Evolutionary conservation across 2,113 vertebrate species (phyloP).

Genomic region (Alces alces): DNA sequence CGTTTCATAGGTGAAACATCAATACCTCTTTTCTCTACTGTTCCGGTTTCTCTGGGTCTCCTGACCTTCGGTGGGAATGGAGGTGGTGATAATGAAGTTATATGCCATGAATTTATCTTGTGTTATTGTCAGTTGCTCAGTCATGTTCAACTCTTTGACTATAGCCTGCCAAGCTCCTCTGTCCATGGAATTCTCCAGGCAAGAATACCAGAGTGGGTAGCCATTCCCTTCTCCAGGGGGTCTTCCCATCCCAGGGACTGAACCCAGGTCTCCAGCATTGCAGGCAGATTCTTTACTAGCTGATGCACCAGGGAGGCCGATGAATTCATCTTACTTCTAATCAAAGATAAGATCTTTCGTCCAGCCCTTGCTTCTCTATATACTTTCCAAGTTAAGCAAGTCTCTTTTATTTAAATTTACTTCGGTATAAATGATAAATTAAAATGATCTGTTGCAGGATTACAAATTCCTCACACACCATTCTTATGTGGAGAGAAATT

Average conservation of each 20-base stretch:
- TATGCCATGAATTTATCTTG: not conserved
- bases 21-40: not conserved
- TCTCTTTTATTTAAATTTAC: not conserved
- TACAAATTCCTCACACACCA: not conserved
- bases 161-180: not conserved
- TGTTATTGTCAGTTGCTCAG: not conserved
- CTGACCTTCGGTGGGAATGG: not conserved
- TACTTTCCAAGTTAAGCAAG: not conserved
- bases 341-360: not conserved
- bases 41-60: not conserved
- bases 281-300: not conserved
- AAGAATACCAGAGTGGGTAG: not conserved
- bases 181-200: not conserved
- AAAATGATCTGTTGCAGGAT: not conserved
- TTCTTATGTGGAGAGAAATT: not conserved
- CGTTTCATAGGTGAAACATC: not conserved
- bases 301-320: not conserved
- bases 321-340: not conserved
- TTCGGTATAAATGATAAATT: not conserved
- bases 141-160: fast-evolving
- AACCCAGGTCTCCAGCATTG: not conserved
- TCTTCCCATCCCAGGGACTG: not conserved
- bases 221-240: not conserved
- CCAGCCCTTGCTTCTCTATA: not conserved
- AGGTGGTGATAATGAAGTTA: not conserved